Conservation (phyloP, 2,113 vertebrate species). For the Speoplatyrhinus poulsoni region DNA sequence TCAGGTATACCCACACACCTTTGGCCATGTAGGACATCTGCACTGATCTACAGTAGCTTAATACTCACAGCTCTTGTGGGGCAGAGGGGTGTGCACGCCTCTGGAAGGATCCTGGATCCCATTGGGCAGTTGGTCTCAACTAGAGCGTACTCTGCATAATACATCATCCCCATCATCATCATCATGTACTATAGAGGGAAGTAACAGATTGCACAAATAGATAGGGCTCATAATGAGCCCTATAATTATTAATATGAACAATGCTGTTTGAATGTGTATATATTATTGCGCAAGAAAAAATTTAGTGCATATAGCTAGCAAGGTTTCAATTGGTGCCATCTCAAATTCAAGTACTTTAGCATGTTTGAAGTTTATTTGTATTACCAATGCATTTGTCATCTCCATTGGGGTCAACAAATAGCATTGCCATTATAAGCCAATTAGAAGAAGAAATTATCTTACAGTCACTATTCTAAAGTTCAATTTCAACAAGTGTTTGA, state of each 20-base stretch:
- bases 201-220: background rate
- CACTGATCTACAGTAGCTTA: background rate
- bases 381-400: too few relatives aligned
- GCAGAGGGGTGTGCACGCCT: slow-evolving; percentile 25
- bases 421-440: too few relatives aligned
- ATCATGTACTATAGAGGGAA: background rate
- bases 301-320: too few relatives aligned
- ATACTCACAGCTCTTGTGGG: slow-evolving; percentile 35
- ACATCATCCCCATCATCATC: accelerated
- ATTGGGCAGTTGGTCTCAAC: slow-evolving; percentile 26
- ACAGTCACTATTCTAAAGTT: too few relatives aligned
- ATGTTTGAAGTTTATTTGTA: too few relatives aligned
- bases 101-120: background rate
- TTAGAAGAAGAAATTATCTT: too few relatives aligned
- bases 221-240: background rate
- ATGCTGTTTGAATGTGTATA: background rate
- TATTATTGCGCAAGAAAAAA: too few relatives aligned
- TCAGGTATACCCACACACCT: background rate
- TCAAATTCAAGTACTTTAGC: too few relatives aligned
- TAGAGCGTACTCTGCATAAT: background rate
- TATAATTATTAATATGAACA: background rate
- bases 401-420: too few relatives aligned
- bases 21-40: background rate
- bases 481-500: background rate
- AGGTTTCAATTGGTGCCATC: background rate